Conservation (phyloP, 2,797 vertebrate species). For the Adelosebastes latens region DNA sequence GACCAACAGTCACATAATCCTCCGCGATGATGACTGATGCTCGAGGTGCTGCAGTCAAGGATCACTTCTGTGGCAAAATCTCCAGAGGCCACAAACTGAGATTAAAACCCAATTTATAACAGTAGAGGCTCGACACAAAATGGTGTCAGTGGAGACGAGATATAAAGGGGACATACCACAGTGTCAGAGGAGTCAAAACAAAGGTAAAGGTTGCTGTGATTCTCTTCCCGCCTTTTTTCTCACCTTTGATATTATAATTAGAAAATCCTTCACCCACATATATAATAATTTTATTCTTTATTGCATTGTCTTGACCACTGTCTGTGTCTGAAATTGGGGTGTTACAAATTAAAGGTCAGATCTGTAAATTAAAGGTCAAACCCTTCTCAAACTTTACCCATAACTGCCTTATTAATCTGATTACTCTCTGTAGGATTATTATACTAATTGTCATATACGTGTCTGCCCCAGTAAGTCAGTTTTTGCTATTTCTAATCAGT, state of each 20-base stretch:
- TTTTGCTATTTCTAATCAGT: background rate
- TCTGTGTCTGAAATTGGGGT: background rate
- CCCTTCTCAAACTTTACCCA: background rate
- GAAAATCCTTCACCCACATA: background rate
- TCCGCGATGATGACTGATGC: conserved; percentile 47
- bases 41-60: conserved; percentile 32
- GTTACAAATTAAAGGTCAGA: conserved; percentile 17
- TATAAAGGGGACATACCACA: background rate
- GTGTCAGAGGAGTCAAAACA: background rate
- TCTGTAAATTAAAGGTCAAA: background rate
- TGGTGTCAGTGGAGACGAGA: background rate
- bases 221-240: background rate
- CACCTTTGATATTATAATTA: conserved; percentile 2
- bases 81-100: conserved; percentile 18
- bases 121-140: conserved; percentile 1
- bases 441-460: background rate
- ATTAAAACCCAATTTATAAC: conserved; percentile 43
- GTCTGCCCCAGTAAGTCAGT: background rate
- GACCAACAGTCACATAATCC: conserved; percentile 53
- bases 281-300: background rate
- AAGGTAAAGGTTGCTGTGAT: background rate
- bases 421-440: background rate
- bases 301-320: conserved; percentile 1
- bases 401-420: background rate
- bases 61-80: conserved; percentile 35